These are phyloP conservation scores for Rhadina sibilatrix DNA, from an alignment of 2,113 vertebrate species.

Conservation along the genomic window DNA sequence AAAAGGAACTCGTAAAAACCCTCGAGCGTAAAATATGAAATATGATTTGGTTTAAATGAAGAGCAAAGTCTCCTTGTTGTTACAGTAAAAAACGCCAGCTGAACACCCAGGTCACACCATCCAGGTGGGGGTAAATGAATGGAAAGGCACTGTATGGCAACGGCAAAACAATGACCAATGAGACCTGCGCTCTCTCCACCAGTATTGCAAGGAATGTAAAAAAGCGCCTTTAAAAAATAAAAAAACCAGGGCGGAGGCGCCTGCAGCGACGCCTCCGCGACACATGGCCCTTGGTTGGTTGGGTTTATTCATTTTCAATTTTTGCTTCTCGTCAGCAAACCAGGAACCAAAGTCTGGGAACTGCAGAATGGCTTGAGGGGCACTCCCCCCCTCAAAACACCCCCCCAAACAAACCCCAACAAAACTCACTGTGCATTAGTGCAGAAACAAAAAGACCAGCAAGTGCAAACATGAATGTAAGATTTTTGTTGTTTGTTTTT, in stretches of 20 bases:
- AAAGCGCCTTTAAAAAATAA: constrained; percentile 81
- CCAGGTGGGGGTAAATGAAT: constrained; percentile 89
- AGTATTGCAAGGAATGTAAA: constrained; percentile 92
- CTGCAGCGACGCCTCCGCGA: constrained; percentile 75
- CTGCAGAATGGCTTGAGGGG: constrained; percentile 78
- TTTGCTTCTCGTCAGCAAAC: constrained; percentile 79
- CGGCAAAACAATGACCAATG: constrained; percentile 86
- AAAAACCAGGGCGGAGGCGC: constrained; percentile 74
- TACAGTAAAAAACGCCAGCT: constrained; percentile 97
- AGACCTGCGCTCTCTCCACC: constrained; percentile 85
- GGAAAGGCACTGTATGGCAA: constrained; percentile 99
- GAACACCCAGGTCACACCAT: constrained; percentile 83
- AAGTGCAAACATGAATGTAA: constrained; percentile 96
- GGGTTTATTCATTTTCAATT: background rate
- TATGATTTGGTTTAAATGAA: constrained; percentile 99
- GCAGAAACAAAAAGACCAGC: constrained; percentile 95
- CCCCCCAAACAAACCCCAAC: constrained; percentile 74
- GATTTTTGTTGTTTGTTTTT: constrained; percentile 17
- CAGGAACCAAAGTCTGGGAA: constrained; percentile 87
- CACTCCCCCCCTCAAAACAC: constrained; percentile 65
- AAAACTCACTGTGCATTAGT: constrained; percentile 94
- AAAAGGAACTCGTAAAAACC: constrained; percentile 98
- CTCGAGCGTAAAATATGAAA: constrained; percentile 97
- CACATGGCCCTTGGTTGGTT: constrained; percentile 75
- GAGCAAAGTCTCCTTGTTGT: constrained; percentile 90